A percentile compares a stretch with the other conserved stretches of the same genome.
phyloP scores from a whole-genome alignment of 1,140 invertebrate species.

The Tetragnatha versicolor region DNA sequence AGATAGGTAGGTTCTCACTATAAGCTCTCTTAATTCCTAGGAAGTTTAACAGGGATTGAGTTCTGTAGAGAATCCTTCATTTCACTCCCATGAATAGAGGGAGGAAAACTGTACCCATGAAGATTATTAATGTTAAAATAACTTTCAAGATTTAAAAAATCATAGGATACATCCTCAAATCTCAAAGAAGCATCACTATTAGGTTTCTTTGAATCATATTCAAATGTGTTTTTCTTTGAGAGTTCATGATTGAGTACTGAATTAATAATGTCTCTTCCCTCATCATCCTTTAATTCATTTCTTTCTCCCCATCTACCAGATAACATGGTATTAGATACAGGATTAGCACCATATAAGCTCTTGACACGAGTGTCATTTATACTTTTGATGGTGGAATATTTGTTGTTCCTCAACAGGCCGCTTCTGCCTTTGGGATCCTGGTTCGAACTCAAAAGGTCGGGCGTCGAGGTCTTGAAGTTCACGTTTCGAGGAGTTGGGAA shows the following conservation, averaged over 20 bases:
- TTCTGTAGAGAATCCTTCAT: background rate
- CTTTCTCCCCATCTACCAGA: no score
- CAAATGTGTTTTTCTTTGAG: no score
- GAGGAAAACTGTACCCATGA: background rate
- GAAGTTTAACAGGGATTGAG: conserved; percentile 10
- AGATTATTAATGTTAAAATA: conserved; percentile 1
- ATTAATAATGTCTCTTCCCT: no score
- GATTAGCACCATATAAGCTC: no score
- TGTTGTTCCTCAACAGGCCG: no score
- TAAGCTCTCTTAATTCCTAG: background rate
- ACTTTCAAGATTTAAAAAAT: background rate
- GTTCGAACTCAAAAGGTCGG: background rate
- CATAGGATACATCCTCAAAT: conserved; percentile 11
- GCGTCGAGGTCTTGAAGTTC: background rate
- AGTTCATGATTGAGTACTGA: no score
- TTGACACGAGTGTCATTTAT: no score
- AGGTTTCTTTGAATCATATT: no score
- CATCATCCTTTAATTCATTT: no score
- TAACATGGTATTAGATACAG: no score
- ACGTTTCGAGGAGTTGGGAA: background rate
- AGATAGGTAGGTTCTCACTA: background rate
- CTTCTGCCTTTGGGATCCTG: no score
- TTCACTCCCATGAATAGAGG: background rate
- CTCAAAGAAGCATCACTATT: background rate
- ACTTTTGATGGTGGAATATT: no score